These are phyloP conservation scores for Caenorhabditis imperialis DNA, from an alignment of 2,888 invertebrate genomes.

Conservation along the genomic window DNA sequence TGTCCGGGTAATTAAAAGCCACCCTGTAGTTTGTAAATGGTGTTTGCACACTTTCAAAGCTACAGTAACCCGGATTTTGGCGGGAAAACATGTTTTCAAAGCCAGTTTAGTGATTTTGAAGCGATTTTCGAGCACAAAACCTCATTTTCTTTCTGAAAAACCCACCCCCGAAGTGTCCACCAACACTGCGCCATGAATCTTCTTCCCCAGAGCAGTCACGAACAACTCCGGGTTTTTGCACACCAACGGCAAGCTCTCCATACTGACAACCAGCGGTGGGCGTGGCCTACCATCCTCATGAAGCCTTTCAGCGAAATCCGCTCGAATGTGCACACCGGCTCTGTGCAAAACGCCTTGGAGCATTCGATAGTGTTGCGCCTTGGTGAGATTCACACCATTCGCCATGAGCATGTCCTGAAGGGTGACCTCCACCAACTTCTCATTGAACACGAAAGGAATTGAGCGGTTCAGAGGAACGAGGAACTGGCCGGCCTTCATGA, in stretches of 20 bases:
- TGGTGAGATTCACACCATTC: conserved; percentile 19
- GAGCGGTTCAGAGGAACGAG: conserved; percentile 9
- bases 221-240: conserved; percentile 21
- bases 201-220: conserved; percentile 1
- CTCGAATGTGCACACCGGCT: conserved; percentile 13
- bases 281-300: neutral
- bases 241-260: conserved; percentile 16
- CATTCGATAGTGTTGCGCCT: conserved; percentile 17
- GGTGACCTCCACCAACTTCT: neutral
- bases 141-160: too few species aligned
- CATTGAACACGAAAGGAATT: conserved; percentile 8
- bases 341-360: conserved; percentile 26
- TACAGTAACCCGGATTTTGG: too few species aligned
- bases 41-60: too few species aligned
- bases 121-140: too few species aligned
- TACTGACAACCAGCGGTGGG: conserved; percentile 4
- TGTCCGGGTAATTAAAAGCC: too few species aligned
- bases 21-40: too few species aligned
- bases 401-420: conserved; percentile 13
- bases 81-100: too few species aligned
- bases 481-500: conserved; percentile 15
- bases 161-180: conserved; percentile 26
- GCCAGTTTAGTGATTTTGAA: too few species aligned
- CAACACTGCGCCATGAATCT: conserved; percentile 20
- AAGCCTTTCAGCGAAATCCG: conserved; percentile 16